Conservation (phyloP, 2,888 invertebrate genomes). For the Auanema sp. region DNA sequence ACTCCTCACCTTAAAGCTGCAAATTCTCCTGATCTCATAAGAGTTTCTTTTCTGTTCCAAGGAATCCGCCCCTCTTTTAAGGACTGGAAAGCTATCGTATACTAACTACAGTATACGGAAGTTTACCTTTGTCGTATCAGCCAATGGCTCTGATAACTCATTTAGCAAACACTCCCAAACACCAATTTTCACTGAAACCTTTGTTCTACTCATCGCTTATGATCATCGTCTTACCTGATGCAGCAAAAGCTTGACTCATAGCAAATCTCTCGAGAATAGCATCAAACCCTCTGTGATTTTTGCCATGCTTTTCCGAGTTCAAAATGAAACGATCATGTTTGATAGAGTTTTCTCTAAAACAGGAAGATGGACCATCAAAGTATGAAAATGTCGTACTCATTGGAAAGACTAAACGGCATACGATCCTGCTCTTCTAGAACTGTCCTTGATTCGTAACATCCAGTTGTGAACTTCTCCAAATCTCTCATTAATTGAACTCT, state of each 20-base stretch:
- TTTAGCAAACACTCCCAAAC: constrained; percentile 89
- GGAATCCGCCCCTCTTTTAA: constrained; percentile 48
- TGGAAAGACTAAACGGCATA: constrained; percentile 31
- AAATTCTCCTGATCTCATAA: constrained; percentile 53
- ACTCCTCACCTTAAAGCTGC: constrained; percentile 38
- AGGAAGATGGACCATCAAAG: background rate
- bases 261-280: constrained; percentile 17
- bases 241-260: constrained; percentile 75
- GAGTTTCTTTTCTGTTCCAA: constrained; percentile 51
- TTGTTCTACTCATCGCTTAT: background rate
- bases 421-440: constrained; percentile 36
- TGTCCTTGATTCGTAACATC: constrained; percentile 31
- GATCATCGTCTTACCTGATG: constrained; percentile 70
- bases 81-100: constrained; percentile 15
- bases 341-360: background rate
- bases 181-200: constrained; percentile 78
- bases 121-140: constrained; percentile 68
- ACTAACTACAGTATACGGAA: no score
- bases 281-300: constrained; percentile 22
- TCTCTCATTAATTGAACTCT: constrained; percentile 36
- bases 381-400: constrained; percentile 19
- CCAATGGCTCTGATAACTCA: constrained; percentile 80
- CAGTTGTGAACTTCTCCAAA: constrained; percentile 28
- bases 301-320: constrained; percentile 22
- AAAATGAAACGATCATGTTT: constrained; percentile 35